Conservation (phyloP, 2,797 vertebrate genomes). For the Crocodylus rhombifer region DNA sequence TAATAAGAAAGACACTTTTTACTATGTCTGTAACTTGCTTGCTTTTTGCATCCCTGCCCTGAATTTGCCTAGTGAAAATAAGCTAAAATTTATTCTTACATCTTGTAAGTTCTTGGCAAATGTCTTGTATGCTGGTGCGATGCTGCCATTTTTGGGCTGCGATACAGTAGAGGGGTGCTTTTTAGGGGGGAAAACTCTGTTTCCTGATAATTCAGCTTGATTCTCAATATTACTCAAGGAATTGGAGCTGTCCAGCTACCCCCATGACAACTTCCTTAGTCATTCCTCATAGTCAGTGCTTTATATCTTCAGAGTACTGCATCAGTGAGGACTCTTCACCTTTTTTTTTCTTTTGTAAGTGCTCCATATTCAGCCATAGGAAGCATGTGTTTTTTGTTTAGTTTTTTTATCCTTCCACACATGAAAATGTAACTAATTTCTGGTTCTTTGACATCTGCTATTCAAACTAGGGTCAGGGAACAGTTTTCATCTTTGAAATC, state of each 20-base stretch:
- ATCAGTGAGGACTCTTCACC: not conserved
- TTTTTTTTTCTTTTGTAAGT: not conserved
- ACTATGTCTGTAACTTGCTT: not conserved
- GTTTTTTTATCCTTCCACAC: not conserved
- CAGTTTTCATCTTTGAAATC: not conserved
- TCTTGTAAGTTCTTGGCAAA: slow-evolving; percentile 1
- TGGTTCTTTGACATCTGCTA: not conserved
- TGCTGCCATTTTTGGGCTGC: not conserved
- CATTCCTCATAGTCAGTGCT: accelerated
- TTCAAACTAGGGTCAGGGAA: not conserved
- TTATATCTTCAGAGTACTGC: not conserved
- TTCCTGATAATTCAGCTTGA: not conserved
- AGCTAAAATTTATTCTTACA: not conserved
- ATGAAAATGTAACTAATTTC: not conserved
- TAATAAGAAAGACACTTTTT: too few relatives aligned
- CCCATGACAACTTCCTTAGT: not conserved
- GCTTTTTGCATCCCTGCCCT: not conserved
- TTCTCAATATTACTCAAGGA: not conserved
- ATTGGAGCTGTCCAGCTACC: slow-evolving; percentile 61
- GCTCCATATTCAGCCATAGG: not conserved
- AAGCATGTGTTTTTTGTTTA: not conserved
- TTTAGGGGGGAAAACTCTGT: not conserved
- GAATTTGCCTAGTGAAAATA: not conserved
- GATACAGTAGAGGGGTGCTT: not conserved
- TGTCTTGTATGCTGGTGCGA: not conserved